Percentiles rank a stretch among this genome's conserved stretches.
These are phyloP conservation scores for Zaprionus obscuricornis DNA, from an alignment of 2,888 invertebrate species.

Conservation along the genomic window DNA sequence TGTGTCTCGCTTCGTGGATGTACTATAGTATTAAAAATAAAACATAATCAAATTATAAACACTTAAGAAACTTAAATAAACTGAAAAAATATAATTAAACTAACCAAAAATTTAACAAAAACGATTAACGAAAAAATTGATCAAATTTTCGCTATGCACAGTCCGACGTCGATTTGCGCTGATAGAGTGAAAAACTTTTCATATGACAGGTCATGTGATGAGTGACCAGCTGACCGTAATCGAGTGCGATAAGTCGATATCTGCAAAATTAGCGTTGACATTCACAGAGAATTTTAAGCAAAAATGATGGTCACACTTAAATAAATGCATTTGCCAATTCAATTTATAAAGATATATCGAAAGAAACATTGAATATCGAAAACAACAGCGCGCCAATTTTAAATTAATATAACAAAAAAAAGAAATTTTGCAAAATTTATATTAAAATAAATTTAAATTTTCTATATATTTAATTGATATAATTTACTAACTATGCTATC, in stretches of 20 bases:
- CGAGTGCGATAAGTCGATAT: conserved; percentile 26
- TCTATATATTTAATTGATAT: no score
- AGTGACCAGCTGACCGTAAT: conserved; percentile 51
- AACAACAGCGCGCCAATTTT: no score
- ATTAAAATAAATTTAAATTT: no score
- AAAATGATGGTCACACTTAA: not conserved
- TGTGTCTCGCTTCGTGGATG: conserved; percentile 39
- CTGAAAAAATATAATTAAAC: conserved; percentile 46
- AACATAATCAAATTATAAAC: conserved; percentile 48
- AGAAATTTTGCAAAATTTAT: not conserved
- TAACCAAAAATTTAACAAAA: conserved; percentile 68
- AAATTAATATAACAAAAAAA: no score
- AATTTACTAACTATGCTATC: no score
- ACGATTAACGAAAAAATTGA: conserved; percentile 69
- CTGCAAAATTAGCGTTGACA: conserved; percentile 6
- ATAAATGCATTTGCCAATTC: not conserved
- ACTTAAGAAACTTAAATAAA: conserved; percentile 40
- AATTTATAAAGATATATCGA: no score
- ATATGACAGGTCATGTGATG: conserved; percentile 83
- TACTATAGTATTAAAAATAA: conserved; percentile 48
- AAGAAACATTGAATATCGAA: no score
- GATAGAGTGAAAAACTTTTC: conserved; percentile 80
- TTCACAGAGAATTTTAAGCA: conserved; percentile 3
- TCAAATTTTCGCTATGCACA: conserved; percentile 61
- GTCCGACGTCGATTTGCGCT: conserved; percentile 67